phyloP scores from a whole-genome alignment of 2,797 vertebrate species.

The Lophius americanus region DNA sequence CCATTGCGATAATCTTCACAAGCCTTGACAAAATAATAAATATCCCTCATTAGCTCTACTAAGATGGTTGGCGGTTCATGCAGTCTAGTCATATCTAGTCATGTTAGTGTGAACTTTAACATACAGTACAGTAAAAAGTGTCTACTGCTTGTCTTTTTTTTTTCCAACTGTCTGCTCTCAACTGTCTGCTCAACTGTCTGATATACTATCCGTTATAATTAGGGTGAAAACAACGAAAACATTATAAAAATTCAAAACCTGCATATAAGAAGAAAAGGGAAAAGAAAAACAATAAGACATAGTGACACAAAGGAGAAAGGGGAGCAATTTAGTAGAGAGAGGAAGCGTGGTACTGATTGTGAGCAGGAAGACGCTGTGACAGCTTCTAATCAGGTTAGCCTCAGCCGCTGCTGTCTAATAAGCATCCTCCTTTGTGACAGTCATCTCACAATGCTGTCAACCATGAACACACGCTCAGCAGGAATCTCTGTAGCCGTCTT shows the following conservation, averaged over 20 bases:
- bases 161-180: background rate
- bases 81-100: background rate
- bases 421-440: constrained; percentile 82
- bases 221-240: constrained; percentile 6
- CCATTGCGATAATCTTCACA: constrained; percentile 6
- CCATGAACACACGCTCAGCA: constrained; percentile 78
- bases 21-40: constrained; percentile 3
- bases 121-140: background rate
- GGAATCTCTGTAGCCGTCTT: constrained; percentile 72
- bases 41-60: background rate
- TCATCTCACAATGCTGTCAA: constrained; percentile 77
- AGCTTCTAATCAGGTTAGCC: constrained; percentile 87
- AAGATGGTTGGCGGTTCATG: background rate
- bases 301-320: constrained; percentile 55
- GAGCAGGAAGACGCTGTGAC: constrained; percentile 79
- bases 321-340: constrained; percentile 53
- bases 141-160: background rate
- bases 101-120: constrained; percentile 1
- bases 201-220: constrained; percentile 7
- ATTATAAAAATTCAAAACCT: constrained; percentile 20
- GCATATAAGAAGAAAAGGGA: constrained; percentile 25
- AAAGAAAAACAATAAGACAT: constrained; percentile 29
- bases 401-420: constrained; percentile 83
- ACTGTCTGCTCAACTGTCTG: background rate
- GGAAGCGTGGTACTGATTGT: constrained; percentile 64